Evolutionary conservation across 2,888 invertebrate genomes (phyloP), one percentile per base, ranked within the genome.

Genomic region (Eutolmus rufibarbis): DNA sequence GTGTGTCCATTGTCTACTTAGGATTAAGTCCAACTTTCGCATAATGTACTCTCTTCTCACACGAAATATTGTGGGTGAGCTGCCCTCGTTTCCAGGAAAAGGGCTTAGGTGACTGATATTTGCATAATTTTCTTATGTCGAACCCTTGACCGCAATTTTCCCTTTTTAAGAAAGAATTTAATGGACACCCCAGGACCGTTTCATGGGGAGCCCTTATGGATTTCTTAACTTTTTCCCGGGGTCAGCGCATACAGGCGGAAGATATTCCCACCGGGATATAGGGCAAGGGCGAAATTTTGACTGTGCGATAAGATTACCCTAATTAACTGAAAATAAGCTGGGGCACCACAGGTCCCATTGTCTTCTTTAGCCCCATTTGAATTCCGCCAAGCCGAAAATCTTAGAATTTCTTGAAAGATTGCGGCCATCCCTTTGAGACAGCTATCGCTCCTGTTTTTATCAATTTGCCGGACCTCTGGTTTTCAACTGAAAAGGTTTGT

Each of bases 231-330:
- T 76, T 76, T 76, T 19, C 2, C n/a, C n/a, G 40, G 51, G 51
- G 51, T 74, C 34, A 37, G n/a, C 51, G 28, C 56, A 81, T 56
- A 28, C 51, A 81, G 31, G 81, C 51, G 56, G 81, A 51, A 81
- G 28, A 34, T 40, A n/a, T 76, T 76, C 37, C 66, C 66, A 66
- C 28, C 66, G 66, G 66, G 28, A 23, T 9, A 76, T 9, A 76
- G 76, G 40, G 5, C 43, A 37, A 37, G 40, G 66, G 43, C 43
- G 14, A 43, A 66, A 74, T 31, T 66, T 57, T 87, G 86, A 86
- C 79, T 86, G 16, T 51, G 37, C 77, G 87, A 88, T 88, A 86
- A 88, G 87, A 88, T 88, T 86, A 86, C 82, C 87, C 87, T 88
- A 88, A 88, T 88, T 88, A 86, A 79, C 74, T 43, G 16, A 86